phyloP scores from a whole-genome alignment of 2,797 vertebrate species.

The Chelmon rostratus region DNA sequence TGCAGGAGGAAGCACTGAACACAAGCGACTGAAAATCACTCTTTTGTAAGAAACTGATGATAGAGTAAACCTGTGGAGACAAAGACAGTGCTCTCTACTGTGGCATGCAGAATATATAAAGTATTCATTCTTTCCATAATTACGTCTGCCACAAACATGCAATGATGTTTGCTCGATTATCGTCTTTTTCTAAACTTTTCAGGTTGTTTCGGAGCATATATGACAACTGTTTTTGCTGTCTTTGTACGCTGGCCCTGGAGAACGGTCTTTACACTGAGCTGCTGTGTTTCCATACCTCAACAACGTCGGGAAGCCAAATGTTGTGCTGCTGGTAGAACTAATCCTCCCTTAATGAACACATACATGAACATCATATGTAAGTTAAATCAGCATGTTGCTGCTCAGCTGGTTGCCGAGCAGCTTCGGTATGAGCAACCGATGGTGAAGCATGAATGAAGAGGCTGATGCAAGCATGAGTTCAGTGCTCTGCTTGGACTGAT shows the following conservation, averaged over 20 bases:
- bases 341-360: background rate
- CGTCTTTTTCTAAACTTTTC: background rate
- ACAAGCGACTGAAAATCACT: background rate
- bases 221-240: background rate
- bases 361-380: background rate
- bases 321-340: background rate
- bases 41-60: background rate
- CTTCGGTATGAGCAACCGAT: background rate
- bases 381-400: slow-evolving; percentile 9
- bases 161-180: background rate
- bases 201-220: background rate
- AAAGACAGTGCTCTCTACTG: background rate
- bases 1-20: slow-evolving; percentile 5
- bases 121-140: background rate
- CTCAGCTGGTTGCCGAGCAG: background rate
- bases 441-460: background rate
- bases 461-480: background rate
- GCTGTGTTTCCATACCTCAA: background rate
- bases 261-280: background rate
- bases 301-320: no score
- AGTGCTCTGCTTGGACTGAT: background rate
- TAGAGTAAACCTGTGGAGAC: background rate
- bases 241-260: background rate
- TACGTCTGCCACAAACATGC: background rate
- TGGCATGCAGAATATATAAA: background rate